Conservation (phyloP, 1,140 invertebrate genomes). For the Rhynchophorus ferrugineus region DNA sequence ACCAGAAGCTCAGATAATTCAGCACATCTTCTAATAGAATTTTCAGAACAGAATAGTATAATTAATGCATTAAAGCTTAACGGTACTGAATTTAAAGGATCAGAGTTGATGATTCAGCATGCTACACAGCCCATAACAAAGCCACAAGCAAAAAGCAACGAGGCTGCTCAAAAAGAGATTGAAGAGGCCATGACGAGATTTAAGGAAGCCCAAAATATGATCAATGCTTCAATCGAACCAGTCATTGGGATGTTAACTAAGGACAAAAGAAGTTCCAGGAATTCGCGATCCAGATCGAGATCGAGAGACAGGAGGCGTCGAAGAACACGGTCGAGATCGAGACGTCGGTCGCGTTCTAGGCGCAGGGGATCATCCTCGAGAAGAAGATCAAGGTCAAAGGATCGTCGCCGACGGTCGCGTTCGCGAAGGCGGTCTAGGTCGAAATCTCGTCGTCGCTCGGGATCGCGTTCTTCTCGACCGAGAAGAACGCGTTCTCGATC, state of each 20-base stretch:
- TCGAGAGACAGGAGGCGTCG: slow-evolving; percentile 49
- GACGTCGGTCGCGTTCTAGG: slow-evolving; percentile 41
- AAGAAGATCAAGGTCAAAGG: slow-evolving; percentile 22
- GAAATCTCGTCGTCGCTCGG: slow-evolving; percentile 31
- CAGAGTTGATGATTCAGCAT: slow-evolving; percentile 67
- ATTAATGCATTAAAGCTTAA: slow-evolving; percentile 82
- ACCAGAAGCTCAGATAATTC: slow-evolving; percentile 68
- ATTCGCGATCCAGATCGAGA: slow-evolving; percentile 44
- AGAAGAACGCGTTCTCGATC: slow-evolving; percentile 18
- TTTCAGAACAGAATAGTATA: slow-evolving; percentile 84
- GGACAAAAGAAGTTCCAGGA: slow-evolving; percentile 60
- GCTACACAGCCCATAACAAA: slow-evolving; percentile 86
- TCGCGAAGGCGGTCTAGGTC: slow-evolving; percentile 32
- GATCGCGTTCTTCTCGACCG: slow-evolving; percentile 18
- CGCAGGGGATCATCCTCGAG: slow-evolving; percentile 51
- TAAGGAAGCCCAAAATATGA: slow-evolving; percentile 89
- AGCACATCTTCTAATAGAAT: slow-evolving; percentile 87
- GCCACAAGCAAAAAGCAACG: slow-evolving; percentile 89
- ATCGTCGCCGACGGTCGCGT: slow-evolving; percentile 29
- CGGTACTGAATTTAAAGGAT: slow-evolving; percentile 63
- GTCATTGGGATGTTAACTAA: slow-evolving; percentile 77
- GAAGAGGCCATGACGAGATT: slow-evolving; percentile 95
- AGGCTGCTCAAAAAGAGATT: slow-evolving; percentile 89
- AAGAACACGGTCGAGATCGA: slow-evolving; percentile 34
- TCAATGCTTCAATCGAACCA: slow-evolving; percentile 87